Conservation (phyloP, 2,797 vertebrate species). For the Lagodon rhomboides region DNA sequence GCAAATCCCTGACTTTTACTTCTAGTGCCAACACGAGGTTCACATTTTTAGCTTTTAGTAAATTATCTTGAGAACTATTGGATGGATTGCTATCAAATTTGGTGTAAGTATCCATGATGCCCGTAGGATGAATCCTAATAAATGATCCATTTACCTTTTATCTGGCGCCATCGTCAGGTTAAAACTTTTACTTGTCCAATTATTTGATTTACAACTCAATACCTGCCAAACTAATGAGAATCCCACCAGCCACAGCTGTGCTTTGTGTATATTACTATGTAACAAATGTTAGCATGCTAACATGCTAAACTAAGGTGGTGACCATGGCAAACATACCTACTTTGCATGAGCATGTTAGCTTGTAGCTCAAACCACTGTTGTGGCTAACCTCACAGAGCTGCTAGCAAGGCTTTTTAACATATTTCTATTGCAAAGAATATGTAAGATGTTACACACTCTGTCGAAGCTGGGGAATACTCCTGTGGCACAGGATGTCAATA, state of each 20-base stretch:
- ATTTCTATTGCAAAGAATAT: not conserved
- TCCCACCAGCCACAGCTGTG: not conserved
- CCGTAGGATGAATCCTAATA: not conserved
- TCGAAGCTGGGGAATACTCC: slow-evolving; percentile 88
- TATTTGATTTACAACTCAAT: not conserved
- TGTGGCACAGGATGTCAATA: slow-evolving; percentile 88
- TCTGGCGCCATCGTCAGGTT: not conserved
- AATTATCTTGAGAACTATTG: slow-evolving; percentile 1
- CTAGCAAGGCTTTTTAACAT: not conserved
- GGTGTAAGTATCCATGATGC: not conserved
- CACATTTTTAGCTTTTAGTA: not conserved
- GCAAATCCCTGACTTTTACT: not conserved
- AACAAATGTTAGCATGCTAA: not conserved
- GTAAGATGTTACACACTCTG: slow-evolving; percentile 78
- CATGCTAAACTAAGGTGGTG: not conserved
- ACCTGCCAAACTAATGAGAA: not conserved
- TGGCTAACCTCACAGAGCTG: not conserved
- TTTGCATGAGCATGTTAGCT: not conserved
- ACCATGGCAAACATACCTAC: not conserved
- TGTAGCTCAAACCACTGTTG: not conserved
- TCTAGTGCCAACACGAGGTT: not conserved
- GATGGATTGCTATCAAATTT: not conserved
- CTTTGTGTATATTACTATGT: not conserved
- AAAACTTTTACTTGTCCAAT: not conserved
- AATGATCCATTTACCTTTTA: not conserved